Base-by-base conservation (phyloP, 2,888 invertebrate genomes). In the Scaptomyza caliginosa region DNA sequence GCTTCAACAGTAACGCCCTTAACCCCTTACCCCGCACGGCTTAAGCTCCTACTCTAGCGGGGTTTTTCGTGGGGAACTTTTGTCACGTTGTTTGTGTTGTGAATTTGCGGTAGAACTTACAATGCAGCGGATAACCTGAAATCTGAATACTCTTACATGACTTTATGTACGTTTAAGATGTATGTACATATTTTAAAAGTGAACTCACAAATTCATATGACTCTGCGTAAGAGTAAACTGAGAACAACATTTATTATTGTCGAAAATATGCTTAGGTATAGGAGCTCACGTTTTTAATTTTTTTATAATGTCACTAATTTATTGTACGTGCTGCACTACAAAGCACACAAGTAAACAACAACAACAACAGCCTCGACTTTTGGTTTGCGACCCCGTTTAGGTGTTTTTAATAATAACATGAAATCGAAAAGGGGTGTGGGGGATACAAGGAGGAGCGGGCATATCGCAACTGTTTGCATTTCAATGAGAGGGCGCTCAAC, bases 311-410 rank as follows among this genome's bases (percentile, higher is more conserved):
- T 83, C 80, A 83, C 81, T 81, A 81, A 81, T 81, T 81, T 81
- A 81, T 83, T 80, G 86, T 81, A 81, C 81, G 81, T 81, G 81
- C 77, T 83, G 81, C 86, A 83, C 80, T 70, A 81, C 84, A 81
- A 77, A 80, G 50, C 74, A 79, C 71, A 75, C 68, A 64, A 26
- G 26, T 5, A 17, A 38, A 38, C 32, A 32, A 19, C 38, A 19
- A 40, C 38, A 39, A 51, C 39, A 38, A 17, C 23, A 24, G 19
- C 42, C 38, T 21, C 54, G 48, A 72, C 63, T 50, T 65, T 46
- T 71, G 42, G 38, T 21, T 21, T 28, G 66, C 79, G 81, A 79
- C 81, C 86, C 74, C 74, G 86, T 86, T 81, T 81, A 64, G 86
- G 80, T 85, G 83, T 80, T 68, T 83, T 83, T 83, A 85, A 81